phyloP scores from a whole-genome alignment of 2,888 invertebrate genomes.

The Boloria selene region DNA sequence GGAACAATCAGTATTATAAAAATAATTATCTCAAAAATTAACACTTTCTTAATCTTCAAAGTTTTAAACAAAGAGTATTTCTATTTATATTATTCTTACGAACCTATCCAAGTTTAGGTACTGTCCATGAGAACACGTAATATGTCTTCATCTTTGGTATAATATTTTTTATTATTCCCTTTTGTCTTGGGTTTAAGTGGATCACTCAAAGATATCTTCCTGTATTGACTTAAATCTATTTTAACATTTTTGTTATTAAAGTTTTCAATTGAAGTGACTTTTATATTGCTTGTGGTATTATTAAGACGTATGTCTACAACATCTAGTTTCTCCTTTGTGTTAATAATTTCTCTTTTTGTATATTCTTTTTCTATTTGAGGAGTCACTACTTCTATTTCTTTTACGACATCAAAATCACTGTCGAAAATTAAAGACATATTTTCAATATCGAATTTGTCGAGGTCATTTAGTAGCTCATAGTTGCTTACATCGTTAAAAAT shows the following conservation, averaged over 20 bases:
- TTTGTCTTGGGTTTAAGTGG: not conserved
- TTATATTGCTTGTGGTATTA: not conserved
- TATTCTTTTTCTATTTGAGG: not conserved
- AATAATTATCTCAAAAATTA: not conserved
- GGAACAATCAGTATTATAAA: too few species aligned
- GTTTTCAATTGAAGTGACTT: not conserved
- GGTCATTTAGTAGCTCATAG: not conserved
- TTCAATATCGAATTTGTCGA: constrained; percentile 7
- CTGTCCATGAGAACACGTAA: not conserved
- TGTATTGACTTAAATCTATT: not conserved
- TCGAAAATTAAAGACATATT: constrained; percentile 5
- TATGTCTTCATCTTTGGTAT: not conserved
- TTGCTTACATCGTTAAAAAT: not conserved
- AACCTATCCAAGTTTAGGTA: not conserved
- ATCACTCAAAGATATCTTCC: not conserved
- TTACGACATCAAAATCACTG: not conserved
- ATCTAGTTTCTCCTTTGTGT: not conserved
- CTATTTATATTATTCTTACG: not conserved
- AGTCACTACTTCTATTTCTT: not conserved
- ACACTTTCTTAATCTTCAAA: not conserved
- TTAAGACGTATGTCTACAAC: too few species aligned
- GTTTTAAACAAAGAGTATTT: not conserved
- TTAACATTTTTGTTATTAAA: not conserved
- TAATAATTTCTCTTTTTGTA: not conserved
- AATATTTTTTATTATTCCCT: not conserved